These are phyloP conservation scores for Drosophila formosana DNA, from an alignment of 2,888 invertebrate genomes.

Conservation along the genomic window DNA sequence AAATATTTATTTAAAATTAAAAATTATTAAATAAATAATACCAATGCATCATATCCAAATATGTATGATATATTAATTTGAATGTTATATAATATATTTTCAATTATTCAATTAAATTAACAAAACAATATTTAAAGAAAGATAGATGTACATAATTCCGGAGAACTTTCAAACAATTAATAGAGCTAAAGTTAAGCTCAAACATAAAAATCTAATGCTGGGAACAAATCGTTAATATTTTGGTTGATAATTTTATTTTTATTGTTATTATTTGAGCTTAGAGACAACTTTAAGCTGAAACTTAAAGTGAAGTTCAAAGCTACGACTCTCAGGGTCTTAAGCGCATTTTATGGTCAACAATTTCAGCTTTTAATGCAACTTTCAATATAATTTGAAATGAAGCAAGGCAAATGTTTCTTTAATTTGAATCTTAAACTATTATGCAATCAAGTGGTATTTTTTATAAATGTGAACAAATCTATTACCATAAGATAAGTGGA, in stretches of 20 bases:
- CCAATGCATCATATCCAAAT: no score
- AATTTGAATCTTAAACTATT: background rate
- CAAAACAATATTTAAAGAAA: no score
- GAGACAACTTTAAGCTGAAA: background rate
- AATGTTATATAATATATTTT: no score
- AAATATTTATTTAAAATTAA: no score
- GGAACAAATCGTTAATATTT: background rate
- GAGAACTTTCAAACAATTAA: background rate
- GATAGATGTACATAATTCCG: background rate
- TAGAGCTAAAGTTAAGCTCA: no score
- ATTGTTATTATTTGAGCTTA: slow-evolving; percentile 1
- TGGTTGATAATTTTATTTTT: background rate
- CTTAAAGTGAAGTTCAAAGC: slow-evolving; percentile 2
- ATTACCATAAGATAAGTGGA: slow-evolving; percentile 6
- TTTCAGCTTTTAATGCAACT: slow-evolving; percentile 10
- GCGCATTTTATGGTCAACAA: background rate
- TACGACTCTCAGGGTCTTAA: slow-evolving; percentile 1
- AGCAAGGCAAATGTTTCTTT: slow-evolving; percentile 1
- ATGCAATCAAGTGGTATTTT: background rate
- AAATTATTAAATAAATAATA: no score
- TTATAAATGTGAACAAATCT: slow-evolving; percentile 19
- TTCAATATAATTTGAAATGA: background rate
- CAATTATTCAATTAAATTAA: no score
- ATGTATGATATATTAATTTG: no score
- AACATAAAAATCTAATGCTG: background rate